Evolutionary conservation across 35 echinoderm and acorn worm species (phyloP), one percentile per base, ranked within the genome.

Genomic region (Antedon bifida): DNA sequence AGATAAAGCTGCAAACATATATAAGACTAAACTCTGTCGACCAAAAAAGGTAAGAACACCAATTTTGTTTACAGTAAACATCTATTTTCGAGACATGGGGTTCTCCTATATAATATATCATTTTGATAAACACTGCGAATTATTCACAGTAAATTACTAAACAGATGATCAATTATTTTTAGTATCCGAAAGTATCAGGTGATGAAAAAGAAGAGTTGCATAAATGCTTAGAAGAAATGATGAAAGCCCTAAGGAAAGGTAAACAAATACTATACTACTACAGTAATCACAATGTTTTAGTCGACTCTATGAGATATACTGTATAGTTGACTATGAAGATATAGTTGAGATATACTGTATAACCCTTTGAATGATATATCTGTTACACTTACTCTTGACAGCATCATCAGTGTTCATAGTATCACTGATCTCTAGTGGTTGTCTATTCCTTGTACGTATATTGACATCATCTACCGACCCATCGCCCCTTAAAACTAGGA

Each of bases 1-100:
- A 78, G 76, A 78, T 1, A 78, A 78, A 23, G 76, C 76, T 8
- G 31, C 76, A 13, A 35, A 32, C 31, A 32, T 78, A 9, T 78
- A 78, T n/a, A 78, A 78, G 32, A 78, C 12, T 11, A 78, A 78
- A 78, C 76, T 78, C 5, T 78, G 76, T 78, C 31, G 76, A 31
- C 31, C 34, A 17, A 78, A 78, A 31, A 78, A 78, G 30, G 76
- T 78, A 11, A 78, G 76, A 31, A 35, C 26, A 75, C 74, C 74
- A 42, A 42, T 42, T 7, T 42, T n/a, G n/a, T n/a, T n/a, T n/a
- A n/a, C n/a, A n/a, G n/a, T n/a, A n/a, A n/a, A n/a, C n/a, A n/a
- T n/a, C n/a, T n/a, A n/a, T n/a, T n/a, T n/a, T n/a, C n/a, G n/a
- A n/a, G n/a, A n/a, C n/a, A n/a, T n/a, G n/a, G n/a, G n/a, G n/a